Base-by-base conservation (phyloP, 2,113 vertebrate genomes). In the Ceyx melanurus region DNA sequence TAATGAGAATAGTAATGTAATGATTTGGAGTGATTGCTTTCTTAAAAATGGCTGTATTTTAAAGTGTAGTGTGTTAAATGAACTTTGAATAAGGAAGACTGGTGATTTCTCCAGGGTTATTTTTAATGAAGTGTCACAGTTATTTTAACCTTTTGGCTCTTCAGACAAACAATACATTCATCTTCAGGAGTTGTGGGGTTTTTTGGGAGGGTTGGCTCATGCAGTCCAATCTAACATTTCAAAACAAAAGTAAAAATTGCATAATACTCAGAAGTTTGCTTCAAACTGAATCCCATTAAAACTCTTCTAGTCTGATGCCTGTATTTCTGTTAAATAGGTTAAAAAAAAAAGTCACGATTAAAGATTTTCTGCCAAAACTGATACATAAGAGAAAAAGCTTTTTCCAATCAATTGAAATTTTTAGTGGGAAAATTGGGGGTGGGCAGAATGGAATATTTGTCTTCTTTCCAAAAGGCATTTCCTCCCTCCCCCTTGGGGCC, bases 341-440 rank as follows among this genome's bases (percentile, higher is more conserved):
- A 42, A 78, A 88, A 37, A 37, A 37, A 37, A 78, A 88, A 88
- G 88, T 78, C 13, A 40, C 53, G 58, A 72, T 29, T 23, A 22
- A 29, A 42, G 14, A 51, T 81, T 86, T 93, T 75, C 54, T 93
- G 40, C 48, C 53, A 74, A 37, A 88, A 77, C 29, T 60, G 23
- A 51, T 88, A 31, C 6, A 25, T 22, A 64, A 81, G 35, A 21
- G 40, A 43, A 78, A 75, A 94, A 71, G 23, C 53, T 92, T 31
- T 89, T 90, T 95, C 40, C 7, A 29, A 48, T 83, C 35, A 71
- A 42, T 5, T 67, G 61, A 72, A 60, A 46, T 25, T 73, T 91
- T 82, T 54, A 28, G 10, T 88, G 83, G 76, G 79, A 93, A 85
- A 75, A 54, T 26, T 93, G 77, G n/a, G 53, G 58, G 42, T 93